Percentiles rank a stretch among this genome's conserved stretches.
These are phyloP conservation scores for Acholoe squamosa DNA, from an alignment of 2,888 invertebrate genomes.

Conservation along the genomic window DNA sequence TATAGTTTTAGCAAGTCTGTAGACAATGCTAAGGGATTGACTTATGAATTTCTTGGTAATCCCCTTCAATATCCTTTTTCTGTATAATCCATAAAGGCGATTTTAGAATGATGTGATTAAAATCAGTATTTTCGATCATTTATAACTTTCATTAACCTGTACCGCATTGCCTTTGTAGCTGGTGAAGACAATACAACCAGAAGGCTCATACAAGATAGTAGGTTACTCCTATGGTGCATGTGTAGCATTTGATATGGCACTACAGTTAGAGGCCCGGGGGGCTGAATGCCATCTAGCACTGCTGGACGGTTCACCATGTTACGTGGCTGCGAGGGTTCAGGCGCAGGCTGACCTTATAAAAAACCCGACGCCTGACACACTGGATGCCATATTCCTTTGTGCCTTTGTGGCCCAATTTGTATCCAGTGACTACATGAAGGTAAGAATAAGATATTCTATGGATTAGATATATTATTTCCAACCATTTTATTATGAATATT, in stretches of 20 bases:
- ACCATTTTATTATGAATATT: too few relatives aligned
- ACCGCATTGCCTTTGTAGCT: constrained; percentile 84
- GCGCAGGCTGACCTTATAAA: constrained; percentile 73
- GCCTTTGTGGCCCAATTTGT: constrained; percentile 79
- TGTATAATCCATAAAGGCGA: too few relatives aligned
- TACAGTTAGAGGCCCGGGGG: constrained; percentile 86
- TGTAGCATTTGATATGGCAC: constrained; percentile 97
- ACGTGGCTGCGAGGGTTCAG: constrained; percentile 84
- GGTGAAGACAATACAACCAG: constrained; percentile 90
- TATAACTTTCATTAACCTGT: too few relatives aligned
- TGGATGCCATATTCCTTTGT: constrained; percentile 77
- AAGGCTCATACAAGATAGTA: constrained; percentile 93
- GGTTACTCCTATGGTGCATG: constrained; percentile 98
- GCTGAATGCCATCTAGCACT: constrained; percentile 86
- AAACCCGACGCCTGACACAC: constrained; percentile 73
- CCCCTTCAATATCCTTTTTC: too few relatives aligned
- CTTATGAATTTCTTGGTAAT: too few relatives aligned
- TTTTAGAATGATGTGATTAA: too few relatives aligned
- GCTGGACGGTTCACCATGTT: constrained; percentile 90
- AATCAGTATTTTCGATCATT: too few relatives aligned
- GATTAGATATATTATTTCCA: too few relatives aligned
- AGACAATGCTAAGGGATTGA: too few relatives aligned
- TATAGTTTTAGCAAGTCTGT: too few relatives aligned
- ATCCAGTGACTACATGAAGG: constrained; percentile 72
- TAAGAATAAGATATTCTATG: constrained; percentile 63